Percentiles rank a stretch among this genome's conserved stretches.
Evolutionary conservation across 35 echinoderm and acorn worm genomes (phyloP).

Genomic region (Ophiothrix spiculata): DNA sequence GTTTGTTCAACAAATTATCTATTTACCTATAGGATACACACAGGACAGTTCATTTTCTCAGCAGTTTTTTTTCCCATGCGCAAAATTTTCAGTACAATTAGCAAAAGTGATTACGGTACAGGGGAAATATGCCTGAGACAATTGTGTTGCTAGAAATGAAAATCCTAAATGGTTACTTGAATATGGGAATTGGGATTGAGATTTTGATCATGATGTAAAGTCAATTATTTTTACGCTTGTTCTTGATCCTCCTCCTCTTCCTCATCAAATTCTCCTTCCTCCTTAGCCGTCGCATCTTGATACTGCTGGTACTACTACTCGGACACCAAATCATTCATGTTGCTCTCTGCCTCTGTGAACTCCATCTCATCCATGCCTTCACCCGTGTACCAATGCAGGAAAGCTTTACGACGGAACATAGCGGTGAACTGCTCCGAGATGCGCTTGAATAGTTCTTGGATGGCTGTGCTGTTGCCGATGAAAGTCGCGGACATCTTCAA

Average conservation of each 20-base stretch:
- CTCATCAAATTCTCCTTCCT: background rate
- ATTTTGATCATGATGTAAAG: background rate
- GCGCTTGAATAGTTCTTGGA: too few relatives aligned
- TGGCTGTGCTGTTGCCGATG: too few relatives aligned
- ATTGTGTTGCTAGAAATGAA: background rate
- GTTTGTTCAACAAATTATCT: too few relatives aligned
- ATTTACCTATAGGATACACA: too few relatives aligned
- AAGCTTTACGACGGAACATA: background rate
- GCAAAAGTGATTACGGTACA: background rate
- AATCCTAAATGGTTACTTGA: background rate
- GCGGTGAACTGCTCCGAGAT: too few relatives aligned
- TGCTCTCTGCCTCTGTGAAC: slow-evolving; percentile 89
- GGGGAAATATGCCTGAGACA: background rate
- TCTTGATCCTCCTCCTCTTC: background rate
- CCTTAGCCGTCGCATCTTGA: too few relatives aligned
- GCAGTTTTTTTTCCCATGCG: too few relatives aligned
- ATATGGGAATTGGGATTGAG: background rate
- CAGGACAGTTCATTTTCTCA: too few relatives aligned
- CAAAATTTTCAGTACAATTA: background rate
- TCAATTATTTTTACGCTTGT: background rate
- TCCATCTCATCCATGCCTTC: slow-evolving; percentile 92
- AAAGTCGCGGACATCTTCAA: slow-evolving; percentile 82
- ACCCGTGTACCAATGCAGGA: slow-evolving; percentile 60
- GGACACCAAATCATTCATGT: slow-evolving; percentile 89
- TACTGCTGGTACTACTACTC: slow-evolving; percentile 86